phyloP scores from a whole-genome alignment of 2,797 vertebrate species.

The Liasis olivaceus region DNA sequence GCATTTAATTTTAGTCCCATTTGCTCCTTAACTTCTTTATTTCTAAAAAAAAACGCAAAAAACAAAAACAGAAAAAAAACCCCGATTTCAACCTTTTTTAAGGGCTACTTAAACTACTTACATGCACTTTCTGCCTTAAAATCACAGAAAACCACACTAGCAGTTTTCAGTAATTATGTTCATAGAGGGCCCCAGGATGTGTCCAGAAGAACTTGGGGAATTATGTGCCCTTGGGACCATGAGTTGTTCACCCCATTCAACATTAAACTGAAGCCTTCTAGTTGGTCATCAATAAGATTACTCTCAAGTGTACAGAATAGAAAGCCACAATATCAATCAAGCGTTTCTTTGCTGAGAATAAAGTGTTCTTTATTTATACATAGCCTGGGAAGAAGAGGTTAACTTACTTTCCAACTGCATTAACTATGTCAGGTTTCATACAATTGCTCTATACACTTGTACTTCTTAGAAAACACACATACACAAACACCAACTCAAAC shows the following conservation, averaged over 20 bases:
- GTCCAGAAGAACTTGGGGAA: neutral
- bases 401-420: slow-evolving; percentile 21
- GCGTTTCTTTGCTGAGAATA: neutral
- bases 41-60: neutral
- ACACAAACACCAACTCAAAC: neutral
- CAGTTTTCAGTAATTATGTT: neutral
- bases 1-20: neutral
- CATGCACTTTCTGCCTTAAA: neutral
- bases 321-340: neutral
- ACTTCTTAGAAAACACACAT: slow-evolving; percentile 5
- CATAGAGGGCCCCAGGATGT: neutral
- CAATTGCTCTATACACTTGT: neutral
- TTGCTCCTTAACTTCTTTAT: neutral
- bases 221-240: neutral
- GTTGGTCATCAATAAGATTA: neutral
- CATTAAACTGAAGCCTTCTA: neutral
- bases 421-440: neutral
- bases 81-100: neutral
- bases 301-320: neutral
- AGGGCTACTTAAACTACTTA: neutral
- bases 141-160: neutral
- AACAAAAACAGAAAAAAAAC: too few relatives aligned
- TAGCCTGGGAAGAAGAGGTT: neutral
- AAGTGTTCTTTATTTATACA: slow-evolving; percentile 3
- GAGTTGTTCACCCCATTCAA: neutral